phyloP scores from a whole-genome alignment of 2,113 vertebrate species.

The Laterallus jamaicensis region DNA sequence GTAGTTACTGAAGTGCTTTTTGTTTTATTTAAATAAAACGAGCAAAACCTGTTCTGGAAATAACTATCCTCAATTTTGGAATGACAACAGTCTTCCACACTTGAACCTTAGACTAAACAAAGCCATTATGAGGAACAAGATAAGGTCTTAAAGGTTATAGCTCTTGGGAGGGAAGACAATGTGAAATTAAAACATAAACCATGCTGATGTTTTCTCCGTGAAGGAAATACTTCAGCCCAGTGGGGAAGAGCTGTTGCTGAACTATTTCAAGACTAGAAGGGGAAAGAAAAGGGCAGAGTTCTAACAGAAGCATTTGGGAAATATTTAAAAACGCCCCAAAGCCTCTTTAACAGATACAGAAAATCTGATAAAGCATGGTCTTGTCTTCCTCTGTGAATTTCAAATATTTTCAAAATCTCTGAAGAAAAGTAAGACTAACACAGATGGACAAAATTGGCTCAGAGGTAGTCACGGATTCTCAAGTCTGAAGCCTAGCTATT shows the following conservation, averaged over 20 bases:
- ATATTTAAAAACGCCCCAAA: not conserved
- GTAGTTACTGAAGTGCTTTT: not conserved
- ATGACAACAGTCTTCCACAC: conserved; percentile 6
- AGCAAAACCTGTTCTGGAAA: conserved; percentile 32
- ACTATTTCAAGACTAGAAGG: not conserved
- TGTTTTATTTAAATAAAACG: not conserved
- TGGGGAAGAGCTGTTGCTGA: not conserved
- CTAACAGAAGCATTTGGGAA: not conserved
- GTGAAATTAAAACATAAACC: conserved; percentile 4
- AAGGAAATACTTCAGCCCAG: not conserved
- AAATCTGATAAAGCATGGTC: not conserved
- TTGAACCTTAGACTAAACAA: conserved; percentile 42
- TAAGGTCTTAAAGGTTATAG: not conserved
- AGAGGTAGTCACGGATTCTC: not conserved
- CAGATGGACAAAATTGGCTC: not conserved
- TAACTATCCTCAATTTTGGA: not conserved
- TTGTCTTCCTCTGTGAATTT: not conserved
- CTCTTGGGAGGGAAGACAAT: not conserved
- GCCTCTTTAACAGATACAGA: not conserved
- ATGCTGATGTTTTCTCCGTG: not conserved
- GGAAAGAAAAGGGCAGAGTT: not conserved
- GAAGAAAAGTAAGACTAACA: not conserved
- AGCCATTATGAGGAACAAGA: not conserved
- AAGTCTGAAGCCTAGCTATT: not conserved
- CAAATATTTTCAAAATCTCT: not conserved